These are phyloP conservation scores for Scatophagus argus DNA, from an alignment of 2,113 vertebrate species.

Conservation along the genomic window DNA sequence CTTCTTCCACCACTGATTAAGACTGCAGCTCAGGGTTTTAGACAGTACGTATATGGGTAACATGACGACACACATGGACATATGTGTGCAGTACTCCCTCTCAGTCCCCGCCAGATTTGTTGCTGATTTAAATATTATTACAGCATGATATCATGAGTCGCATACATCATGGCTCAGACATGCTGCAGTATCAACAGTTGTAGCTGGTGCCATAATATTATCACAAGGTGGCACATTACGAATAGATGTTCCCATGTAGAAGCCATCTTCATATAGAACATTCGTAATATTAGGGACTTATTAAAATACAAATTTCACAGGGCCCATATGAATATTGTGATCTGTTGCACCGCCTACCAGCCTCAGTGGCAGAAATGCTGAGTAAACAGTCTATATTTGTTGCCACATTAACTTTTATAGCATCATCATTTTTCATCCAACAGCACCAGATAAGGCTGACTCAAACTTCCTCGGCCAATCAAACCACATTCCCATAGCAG, in stretches of 20 bases:
- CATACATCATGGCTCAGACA: constrained; percentile 45
- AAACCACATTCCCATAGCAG: constrained; percentile 51
- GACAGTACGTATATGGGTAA: neutral
- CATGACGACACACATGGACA: neutral
- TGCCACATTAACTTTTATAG: constrained; percentile 28
- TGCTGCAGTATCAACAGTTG: constrained; percentile 55
- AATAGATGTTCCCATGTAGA: constrained; percentile 53
- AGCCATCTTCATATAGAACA: constrained; percentile 26
- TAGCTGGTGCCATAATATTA: constrained; percentile 42
- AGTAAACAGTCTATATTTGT: constrained; percentile 43
- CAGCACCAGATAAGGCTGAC: constrained; percentile 47
- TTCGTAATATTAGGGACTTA: constrained; percentile 26
- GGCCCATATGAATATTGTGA: constrained; percentile 5
- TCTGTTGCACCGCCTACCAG: constrained; percentile 3
- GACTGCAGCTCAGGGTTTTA: constrained; percentile 27
- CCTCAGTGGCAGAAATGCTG: constrained; percentile 25
- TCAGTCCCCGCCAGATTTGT: constrained; percentile 12
- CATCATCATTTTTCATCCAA: constrained; percentile 47
- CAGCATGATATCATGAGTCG: constrained; percentile 55
- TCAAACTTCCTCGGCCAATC: constrained; percentile 36
- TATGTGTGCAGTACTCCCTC: constrained; percentile 13
- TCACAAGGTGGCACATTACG: constrained; percentile 29
- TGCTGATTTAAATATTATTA: constrained; percentile 68
- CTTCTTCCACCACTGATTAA: neutral
- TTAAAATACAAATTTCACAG: neutral